Conservation (phyloP, 2,888 invertebrate species). For the Andrena dorsata region DNA sequence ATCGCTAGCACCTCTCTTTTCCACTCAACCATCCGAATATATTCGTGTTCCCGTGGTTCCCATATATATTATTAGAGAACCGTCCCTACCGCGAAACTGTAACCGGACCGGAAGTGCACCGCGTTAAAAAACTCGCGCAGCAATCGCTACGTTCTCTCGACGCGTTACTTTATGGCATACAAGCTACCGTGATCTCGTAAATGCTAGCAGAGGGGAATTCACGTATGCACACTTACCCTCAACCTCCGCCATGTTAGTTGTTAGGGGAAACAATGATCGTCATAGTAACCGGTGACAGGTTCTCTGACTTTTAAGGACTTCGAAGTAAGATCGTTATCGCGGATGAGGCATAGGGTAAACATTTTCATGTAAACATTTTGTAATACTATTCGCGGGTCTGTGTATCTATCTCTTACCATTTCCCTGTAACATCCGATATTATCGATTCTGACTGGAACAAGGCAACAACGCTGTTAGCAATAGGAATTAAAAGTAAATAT, state of each 20-base stretch:
- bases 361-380: no score
- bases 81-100: slow-evolving; percentile 44
- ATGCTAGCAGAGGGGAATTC: slow-evolving; percentile 57
- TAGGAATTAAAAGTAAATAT: no score
- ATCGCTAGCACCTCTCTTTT: slow-evolving; percentile 35
- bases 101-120: slow-evolving; percentile 51
- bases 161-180: slow-evolving; percentile 46
- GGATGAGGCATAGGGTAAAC: no score
- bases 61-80: slow-evolving; percentile 68
- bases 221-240: slow-evolving; percentile 80
- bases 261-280: slow-evolving; percentile 75
- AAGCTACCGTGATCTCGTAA: slow-evolving; percentile 34
- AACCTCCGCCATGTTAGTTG: slow-evolving; percentile 82
- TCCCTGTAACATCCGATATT: no score
- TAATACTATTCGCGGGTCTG: no score
- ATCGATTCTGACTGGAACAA: no score
- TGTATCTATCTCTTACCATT: no score
- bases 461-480: no score
- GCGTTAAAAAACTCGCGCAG: slow-evolving; percentile 23
- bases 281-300: slow-evolving; percentile 73
- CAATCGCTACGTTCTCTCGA: slow-evolving; percentile 41
- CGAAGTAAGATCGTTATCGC: neutral
- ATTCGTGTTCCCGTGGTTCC: slow-evolving; percentile 45
- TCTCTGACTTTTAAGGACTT: slow-evolving; percentile 12
- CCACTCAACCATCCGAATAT: slow-evolving; percentile 37